Percentiles rank a stretch among this genome's conserved stretches.
These are phyloP conservation scores for Porites lutea DNA, from an alignment of 64 coral and sea anemone species.

Conservation along the genomic window DNA sequence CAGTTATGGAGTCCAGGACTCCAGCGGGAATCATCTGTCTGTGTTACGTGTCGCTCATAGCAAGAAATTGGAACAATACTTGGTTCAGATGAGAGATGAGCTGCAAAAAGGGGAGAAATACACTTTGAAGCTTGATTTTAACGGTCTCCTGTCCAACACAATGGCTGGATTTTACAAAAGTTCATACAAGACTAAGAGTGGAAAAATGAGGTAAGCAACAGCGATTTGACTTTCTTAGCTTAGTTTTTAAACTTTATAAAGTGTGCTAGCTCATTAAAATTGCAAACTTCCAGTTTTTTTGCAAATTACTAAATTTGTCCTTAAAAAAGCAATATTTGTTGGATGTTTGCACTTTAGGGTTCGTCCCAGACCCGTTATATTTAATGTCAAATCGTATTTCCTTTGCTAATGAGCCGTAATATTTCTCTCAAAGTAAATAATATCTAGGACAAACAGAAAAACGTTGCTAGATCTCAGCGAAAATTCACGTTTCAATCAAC, in stretches of 20 bases:
- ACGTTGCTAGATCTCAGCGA: no score
- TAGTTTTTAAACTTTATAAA: not conserved
- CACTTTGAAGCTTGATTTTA: slow-evolving; percentile 79
- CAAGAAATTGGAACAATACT: slow-evolving; percentile 88
- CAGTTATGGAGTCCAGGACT: slow-evolving; percentile 65
- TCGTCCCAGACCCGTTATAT: no score
- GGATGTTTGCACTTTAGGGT: no score
- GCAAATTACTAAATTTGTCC: no score
- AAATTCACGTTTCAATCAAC: no score
- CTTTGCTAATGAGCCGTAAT: no score
- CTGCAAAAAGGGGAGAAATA: slow-evolving; percentile 72
- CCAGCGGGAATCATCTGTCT: slow-evolving; percentile 51
- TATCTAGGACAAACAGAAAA: not conserved
- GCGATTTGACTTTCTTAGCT: not conserved
- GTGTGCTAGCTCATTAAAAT: not conserved
- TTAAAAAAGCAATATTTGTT: no score
- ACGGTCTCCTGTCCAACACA: slow-evolving; percentile 79
- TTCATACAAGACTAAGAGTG: slow-evolving; percentile 89
- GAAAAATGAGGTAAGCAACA: slow-evolving; percentile 67
- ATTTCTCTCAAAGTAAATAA: not conserved
- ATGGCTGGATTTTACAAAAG: slow-evolving; percentile 99
- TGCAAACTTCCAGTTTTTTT: no score
- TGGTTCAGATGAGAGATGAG: slow-evolving; percentile 67
- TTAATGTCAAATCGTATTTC: no score
- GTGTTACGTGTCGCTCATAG: slow-evolving; percentile 67